Base-by-base conservation (phyloP, 1,140 invertebrate genomes). In the Drosophila mojavensis region DNA sequence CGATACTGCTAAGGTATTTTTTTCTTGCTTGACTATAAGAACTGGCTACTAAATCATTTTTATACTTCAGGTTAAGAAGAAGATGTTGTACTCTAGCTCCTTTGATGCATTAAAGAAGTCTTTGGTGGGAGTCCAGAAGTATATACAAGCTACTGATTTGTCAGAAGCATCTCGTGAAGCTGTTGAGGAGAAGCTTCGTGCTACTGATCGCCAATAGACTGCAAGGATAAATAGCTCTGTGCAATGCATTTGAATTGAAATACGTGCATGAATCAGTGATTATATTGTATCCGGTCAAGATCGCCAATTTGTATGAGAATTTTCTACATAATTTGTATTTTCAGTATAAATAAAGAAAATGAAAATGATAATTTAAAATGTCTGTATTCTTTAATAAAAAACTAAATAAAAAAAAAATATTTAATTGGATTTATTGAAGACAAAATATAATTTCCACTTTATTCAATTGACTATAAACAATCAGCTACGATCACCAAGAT, bases 81-180 rank as follows among this genome's bases (percentile, higher is more conserved):
- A 99, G 96, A 99, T 99, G 98, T 96, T 99, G 94, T 99, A 99
- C 94, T 98, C 98, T 77, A 96, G 97, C 94, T 98, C 97, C 89
- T 99, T 98, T 92, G 97, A 98, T 93, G 98, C 98, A 81, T 94
- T 99, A 83, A 98, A 98, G 94, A 98, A 98, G 93, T 97, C 98
- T 70, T 94, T 99, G 89, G 97, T 98, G 73, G 98, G 98, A 89
- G 96, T 99, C 84, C 97, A 98, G 94, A 98, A 98, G 94, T 98
- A 98, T 94, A 97, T 99, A 93, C 98, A 99, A 94, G 97, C 97
- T 88, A 98, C 97, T 86, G 97, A 98, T 93, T 94, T 97, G 88
- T 97, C 97, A 75, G 97, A 98, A 94, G 97, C 97, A 78, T 97
- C 97, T 67, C 96, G 97, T 83, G 97, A 98, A 93, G 96, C 97